Percentiles rank a stretch among this genome's conserved stretches.
phyloP scores from a whole-genome alignment of 2,797 vertebrate species.

The Xenops minutus region DNA sequence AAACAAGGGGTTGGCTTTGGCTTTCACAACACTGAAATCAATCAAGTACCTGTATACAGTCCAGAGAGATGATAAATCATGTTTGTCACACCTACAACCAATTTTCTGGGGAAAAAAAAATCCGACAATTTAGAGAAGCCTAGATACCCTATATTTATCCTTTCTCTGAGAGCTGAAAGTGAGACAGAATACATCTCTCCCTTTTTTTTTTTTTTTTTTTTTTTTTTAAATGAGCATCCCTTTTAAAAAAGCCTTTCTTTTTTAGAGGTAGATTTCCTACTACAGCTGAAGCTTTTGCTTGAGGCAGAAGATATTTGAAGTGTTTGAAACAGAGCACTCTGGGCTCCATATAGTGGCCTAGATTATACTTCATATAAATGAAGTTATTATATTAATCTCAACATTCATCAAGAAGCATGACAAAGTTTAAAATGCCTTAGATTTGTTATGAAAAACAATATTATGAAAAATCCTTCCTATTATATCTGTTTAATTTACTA shows the following conservation, averaged over 20 bases:
- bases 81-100: conserved; percentile 28
- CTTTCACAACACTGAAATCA: neutral
- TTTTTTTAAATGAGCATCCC: neutral
- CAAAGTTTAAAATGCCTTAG: neutral
- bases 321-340: neutral
- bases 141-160: neutral
- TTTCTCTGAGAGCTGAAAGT: neutral
- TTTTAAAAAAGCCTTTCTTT: neutral
- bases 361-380: neutral
- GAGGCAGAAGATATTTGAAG: neutral
- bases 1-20: neutral
- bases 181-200: neutral
- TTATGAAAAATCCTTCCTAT: neutral
- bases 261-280: neutral
- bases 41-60: neutral
- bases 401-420: neutral
- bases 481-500: neutral
- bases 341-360: neutral
- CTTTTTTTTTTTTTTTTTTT: accelerated
- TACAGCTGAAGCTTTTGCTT: neutral
- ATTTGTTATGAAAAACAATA: neutral
- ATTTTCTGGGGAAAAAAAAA: neutral
- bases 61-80: neutral
- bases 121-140: neutral
- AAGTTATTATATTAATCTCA: neutral